Evolutionary conservation across 2,797 vertebrate genomes (phyloP), one percentile per base, ranked within the genome.

Genomic region (Coilia nasus): DNA sequence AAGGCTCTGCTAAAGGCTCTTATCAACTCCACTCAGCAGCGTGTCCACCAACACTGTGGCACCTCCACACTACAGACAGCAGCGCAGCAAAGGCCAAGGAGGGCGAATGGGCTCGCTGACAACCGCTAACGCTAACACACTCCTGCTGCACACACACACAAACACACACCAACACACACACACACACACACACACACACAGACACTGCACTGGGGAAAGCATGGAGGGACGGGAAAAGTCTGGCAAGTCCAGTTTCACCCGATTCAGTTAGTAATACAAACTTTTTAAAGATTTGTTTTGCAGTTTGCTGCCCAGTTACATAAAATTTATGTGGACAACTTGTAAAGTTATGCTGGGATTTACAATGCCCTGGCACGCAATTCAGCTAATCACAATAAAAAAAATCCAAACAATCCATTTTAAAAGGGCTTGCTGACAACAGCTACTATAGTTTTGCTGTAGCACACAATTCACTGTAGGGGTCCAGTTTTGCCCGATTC

Each of bases 61-160:
- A 56, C 47, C 46, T 35, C 54, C 47, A 57, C 46, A 82, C 47
- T 35, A 50, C 15, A 57, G n/a, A 28, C 81, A 82, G 28, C 50
- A 54, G 2, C 31, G 12, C 23, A 4, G 10, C 47, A 78, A 19
- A 78, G 35, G 41, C 21, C 31, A 25, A 25, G 12, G 12, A 11
- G 19, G 90, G 83, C 82, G 91, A 91, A 93, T 90, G 90, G 87
- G 89, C 88, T 89, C 86, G 88, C 90, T 92, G 89, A 89, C 89
- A 91, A 91, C 82, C 86, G 82, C 90, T 89, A 89, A 88, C 86
- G 82, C 90, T 89, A 89, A 88, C 90, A 87, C 88, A 87, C 35
- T 41, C 35, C 35, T 41, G 88, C 87, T 89, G 88, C 93, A 92
- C 88, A 88, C 57, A 64, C 5, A 67, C n/a, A 46, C 35, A 67